phyloP scores from a whole-genome alignment of 2,797 vertebrate species.

The Chelon labrosus region DNA sequence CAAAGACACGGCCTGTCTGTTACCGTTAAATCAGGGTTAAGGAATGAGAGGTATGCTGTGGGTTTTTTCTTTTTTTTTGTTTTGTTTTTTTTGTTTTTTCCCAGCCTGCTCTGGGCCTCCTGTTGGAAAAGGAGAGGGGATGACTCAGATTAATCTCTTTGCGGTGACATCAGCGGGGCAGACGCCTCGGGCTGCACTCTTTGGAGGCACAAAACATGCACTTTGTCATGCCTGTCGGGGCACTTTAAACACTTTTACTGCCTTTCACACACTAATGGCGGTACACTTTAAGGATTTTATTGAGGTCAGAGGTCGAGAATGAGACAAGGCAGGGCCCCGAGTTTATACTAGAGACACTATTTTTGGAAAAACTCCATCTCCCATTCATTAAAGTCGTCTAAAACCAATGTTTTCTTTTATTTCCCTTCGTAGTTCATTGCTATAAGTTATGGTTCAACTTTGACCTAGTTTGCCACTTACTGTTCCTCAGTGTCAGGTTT shows the following conservation, averaged over 20 bases:
- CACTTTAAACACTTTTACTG: slow-evolving; percentile 46
- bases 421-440: no score
- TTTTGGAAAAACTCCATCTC: not conserved
- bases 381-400: no score
- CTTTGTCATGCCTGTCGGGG: slow-evolving; percentile 22
- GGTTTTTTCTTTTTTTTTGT: slow-evolving; percentile 14
- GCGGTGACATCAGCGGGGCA: slow-evolving; percentile 55
- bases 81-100: not conserved
- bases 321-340: not conserved
- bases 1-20: slow-evolving; percentile 53
- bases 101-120: slow-evolving; percentile 50
- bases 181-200: slow-evolving; percentile 46
- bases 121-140: slow-evolving; percentile 38
- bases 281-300: not conserved
- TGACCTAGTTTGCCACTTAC: no score
- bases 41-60: slow-evolving; percentile 65
- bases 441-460: no score
- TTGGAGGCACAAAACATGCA: slow-evolving; percentile 47
- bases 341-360: not conserved
- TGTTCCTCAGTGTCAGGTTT: no score
- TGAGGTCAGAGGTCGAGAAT: slow-evolving; percentile 1
- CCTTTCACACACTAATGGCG: slow-evolving; percentile 5
- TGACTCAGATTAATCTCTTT: slow-evolving; percentile 66
- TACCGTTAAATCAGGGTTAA: slow-evolving; percentile 46
- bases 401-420: no score